Conservation (phyloP, 1,140 invertebrate species). For the Bombus terrestris region DNA sequence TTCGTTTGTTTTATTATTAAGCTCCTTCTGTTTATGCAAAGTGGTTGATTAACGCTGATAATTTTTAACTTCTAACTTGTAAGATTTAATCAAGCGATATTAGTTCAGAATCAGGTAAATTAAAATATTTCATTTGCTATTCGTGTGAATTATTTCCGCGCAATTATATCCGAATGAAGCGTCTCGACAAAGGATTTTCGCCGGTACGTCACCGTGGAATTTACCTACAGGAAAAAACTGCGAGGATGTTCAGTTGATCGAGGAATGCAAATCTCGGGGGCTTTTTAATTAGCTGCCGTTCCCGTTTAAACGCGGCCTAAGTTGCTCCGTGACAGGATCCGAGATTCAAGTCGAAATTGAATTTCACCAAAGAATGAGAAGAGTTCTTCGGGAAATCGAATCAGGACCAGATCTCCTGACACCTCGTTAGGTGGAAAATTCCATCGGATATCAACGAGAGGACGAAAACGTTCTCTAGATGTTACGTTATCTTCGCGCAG, state of each 20-base stretch:
- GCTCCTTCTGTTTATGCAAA: too few relatives aligned
- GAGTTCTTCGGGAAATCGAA: slow-evolving; percentile 68
- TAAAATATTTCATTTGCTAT: background rate
- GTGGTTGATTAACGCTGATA: too few relatives aligned
- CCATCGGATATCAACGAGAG: slow-evolving; percentile 59
- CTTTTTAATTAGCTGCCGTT: slow-evolving; percentile 65
- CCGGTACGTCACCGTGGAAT: slow-evolving; percentile 10
- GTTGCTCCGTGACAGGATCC: slow-evolving; percentile 57
- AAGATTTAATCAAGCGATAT: too few relatives aligned
- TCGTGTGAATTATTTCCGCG: background rate
- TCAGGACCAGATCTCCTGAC: slow-evolving; percentile 58
- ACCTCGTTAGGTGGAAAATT: slow-evolving; percentile 68
- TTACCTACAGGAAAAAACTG: slow-evolving; percentile 19
- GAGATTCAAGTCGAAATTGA: slow-evolving; percentile 67
- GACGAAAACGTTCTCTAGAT: slow-evolving; percentile 56
- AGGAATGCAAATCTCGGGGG: slow-evolving; percentile 62
- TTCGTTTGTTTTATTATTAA: background rate
- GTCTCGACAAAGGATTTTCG: background rate
- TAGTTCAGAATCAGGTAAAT: too few relatives aligned
- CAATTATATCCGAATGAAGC: background rate
- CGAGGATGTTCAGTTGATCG: slow-evolving; percentile 43
- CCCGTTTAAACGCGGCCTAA: slow-evolving; percentile 36
- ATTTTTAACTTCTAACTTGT: too few relatives aligned
- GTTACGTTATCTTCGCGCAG: slow-evolving; percentile 50
- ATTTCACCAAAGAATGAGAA: slow-evolving; percentile 67